A percentile compares a stretch with the other conserved stretches of the same genome.
These are phyloP conservation scores for Aurelia aurita complex sp. Pacific DNA, from an alignment of 30 jellyfish, hydroid and myxozoan genomes.

Conservation along the genomic window DNA sequence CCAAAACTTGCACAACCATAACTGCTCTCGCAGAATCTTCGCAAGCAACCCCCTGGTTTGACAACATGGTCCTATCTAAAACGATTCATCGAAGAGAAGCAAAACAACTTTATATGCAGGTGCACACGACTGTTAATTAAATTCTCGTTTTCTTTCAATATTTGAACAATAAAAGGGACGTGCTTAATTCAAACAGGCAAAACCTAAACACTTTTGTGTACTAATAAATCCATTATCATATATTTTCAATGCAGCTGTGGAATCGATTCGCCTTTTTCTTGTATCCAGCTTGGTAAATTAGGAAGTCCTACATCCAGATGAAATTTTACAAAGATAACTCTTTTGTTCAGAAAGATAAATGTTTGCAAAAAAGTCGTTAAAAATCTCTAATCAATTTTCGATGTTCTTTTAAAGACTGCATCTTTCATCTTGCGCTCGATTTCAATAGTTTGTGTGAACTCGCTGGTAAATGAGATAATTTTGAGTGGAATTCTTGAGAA, in stretches of 20 bases:
- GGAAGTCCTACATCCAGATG: slow-evolving; percentile 39
- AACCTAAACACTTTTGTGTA: slow-evolving; percentile 27
- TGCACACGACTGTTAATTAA: slow-evolving; percentile 58
- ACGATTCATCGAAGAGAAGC: no score
- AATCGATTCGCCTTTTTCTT: slow-evolving; percentile 11
- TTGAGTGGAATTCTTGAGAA: no score
- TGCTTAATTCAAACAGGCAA: slow-evolving; percentile 40
- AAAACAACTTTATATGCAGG: slow-evolving; percentile 24
- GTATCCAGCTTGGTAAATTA: slow-evolving; percentile 45
- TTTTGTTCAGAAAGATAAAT: background rate
- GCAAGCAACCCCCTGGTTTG: no score
- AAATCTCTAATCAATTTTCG: background rate
- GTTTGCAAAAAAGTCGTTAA: background rate
- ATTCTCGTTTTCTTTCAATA: slow-evolving; percentile 65
- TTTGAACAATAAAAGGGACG: slow-evolving; percentile 11
- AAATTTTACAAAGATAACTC: slow-evolving; percentile 5
- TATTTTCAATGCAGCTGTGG: slow-evolving; percentile 27
- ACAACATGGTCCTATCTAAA: no score
- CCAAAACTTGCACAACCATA: no score
- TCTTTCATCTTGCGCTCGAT: background rate
- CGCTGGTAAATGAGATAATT: no score
- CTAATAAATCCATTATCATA: background rate
- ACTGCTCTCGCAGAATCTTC: no score
- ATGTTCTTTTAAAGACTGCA: background rate
- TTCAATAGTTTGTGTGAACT: no score